These are phyloP conservation scores for Hirtodrosophila trivittata DNA, from an alignment of 2,888 invertebrate species.

Conservation along the genomic window DNA sequence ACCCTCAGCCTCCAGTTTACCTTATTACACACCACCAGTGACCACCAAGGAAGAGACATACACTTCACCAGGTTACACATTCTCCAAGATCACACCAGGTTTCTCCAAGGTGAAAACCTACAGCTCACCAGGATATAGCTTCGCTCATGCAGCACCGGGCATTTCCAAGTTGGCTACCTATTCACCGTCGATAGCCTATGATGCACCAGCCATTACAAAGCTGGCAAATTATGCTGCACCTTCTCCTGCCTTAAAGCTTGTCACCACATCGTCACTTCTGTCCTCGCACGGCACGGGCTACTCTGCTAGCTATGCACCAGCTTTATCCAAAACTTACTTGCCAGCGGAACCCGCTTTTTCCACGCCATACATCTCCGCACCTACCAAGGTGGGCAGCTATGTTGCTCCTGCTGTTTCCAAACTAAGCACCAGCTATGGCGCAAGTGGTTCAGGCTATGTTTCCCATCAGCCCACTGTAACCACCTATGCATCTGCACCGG, in stretches of 20 bases:
- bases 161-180: constrained; percentile 76
- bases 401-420: constrained; percentile 45
- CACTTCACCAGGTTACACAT: constrained; percentile 84
- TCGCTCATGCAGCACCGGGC: constrained; percentile 48
- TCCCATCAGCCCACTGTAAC: constrained; percentile 66
- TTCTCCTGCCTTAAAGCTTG: constrained; percentile 45
- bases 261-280: constrained; percentile 58
- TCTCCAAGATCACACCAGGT: constrained; percentile 79
- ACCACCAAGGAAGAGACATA: constrained; percentile 83
- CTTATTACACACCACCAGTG: constrained; percentile 70
- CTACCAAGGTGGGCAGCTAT: too few relatives aligned
- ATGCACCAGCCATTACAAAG: constrained; percentile 62
- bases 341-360: too few relatives aligned
- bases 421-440: constrained; percentile 43
- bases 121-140: constrained; percentile 69
- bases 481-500: constrained; percentile 36
- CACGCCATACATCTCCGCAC: too few relatives aligned
- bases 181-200: constrained; percentile 68
- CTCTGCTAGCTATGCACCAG: constrained; percentile 67
- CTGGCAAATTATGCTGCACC: constrained; percentile 49
- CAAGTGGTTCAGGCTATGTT: constrained; percentile 43
- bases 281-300: constrained; percentile 51
- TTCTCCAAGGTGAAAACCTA: constrained; percentile 73
- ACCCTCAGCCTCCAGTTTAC: constrained; percentile 32
- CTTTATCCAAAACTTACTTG: constrained; percentile 65